Percentiles rank a stretch among this genome's conserved stretches.
Evolutionary conservation across 2,888 invertebrate species (phyloP).

Genomic region (Andrena marginata): DNA sequence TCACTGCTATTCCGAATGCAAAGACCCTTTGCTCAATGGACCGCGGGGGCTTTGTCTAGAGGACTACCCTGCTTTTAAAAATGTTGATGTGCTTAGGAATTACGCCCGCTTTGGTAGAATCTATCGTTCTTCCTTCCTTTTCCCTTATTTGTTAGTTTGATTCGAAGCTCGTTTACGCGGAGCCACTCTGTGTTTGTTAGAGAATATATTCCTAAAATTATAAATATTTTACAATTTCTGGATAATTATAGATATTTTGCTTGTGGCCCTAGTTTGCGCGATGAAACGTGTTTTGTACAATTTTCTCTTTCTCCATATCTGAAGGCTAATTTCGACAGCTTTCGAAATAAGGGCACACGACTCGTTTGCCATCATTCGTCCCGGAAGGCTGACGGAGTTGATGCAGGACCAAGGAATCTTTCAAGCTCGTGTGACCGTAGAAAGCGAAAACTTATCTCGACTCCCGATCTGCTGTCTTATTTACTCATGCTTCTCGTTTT

Average conservation of each 20-base stretch:
- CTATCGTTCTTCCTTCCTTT: neutral
- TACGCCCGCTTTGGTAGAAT: neutral
- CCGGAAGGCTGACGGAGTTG: neutral
- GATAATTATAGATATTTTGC: no score
- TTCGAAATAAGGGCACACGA: neutral
- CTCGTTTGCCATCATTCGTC: neutral
- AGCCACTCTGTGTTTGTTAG: no score
- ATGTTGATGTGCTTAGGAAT: neutral
- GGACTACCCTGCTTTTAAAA: neutral
- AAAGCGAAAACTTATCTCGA: constrained; percentile 52
- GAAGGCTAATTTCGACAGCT: neutral
- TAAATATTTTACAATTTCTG: no score
- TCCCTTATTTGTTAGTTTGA: no score
- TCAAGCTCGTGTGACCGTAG: constrained; percentile 26
- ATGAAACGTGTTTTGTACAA: no score
- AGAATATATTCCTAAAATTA: no score
- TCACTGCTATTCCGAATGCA: constrained; percentile 59
- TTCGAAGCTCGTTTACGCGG: no score
- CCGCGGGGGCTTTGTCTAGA: constrained; percentile 48
- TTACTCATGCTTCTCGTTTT: constrained; percentile 65
- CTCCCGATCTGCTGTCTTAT: constrained; percentile 73
- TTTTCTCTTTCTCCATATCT: neutral
- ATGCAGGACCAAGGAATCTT: constrained; percentile 15
- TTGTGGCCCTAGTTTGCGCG: no score
- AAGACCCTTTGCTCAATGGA: constrained; percentile 60